phyloP scores from a whole-genome alignment of 1,140 invertebrate genomes.

The Archegozetes longisetosus region DNA sequence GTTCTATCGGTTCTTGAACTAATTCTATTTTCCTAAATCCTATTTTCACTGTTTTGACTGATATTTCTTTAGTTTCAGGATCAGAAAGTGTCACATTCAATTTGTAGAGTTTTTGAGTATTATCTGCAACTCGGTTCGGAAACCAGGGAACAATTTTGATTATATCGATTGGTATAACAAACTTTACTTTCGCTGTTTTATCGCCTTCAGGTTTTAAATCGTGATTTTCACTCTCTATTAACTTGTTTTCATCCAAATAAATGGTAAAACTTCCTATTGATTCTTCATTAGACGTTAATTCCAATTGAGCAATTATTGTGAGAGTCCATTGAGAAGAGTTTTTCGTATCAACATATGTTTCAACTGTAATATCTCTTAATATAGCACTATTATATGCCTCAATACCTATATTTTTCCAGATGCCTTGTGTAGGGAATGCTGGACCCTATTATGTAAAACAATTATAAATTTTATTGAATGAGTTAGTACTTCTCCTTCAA shows the following conservation, averaged over 20 bases:
- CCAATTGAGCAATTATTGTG: background rate
- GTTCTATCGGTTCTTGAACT: conserved; percentile 28
- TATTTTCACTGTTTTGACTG: conserved; percentile 36
- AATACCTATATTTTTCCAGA: conserved; percentile 50
- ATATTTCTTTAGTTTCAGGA: conserved; percentile 21
- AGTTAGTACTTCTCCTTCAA: too few relatives aligned
- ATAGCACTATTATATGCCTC: conserved; percentile 27
- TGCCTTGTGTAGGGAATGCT: conserved; percentile 79
- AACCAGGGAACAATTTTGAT: background rate
- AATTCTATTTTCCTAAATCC: conserved; percentile 72
- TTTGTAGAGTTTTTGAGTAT: conserved; percentile 10
- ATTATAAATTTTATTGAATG: too few relatives aligned
- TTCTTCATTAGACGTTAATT: background rate
- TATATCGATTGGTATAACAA: background rate
- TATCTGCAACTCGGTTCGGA: conserved; percentile 1
- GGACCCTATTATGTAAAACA: conserved; percentile 46
- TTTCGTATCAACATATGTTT: background rate
- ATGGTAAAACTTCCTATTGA: background rate
- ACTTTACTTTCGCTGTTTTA: background rate
- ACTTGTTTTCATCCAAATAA: background rate
- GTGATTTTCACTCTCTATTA: background rate
- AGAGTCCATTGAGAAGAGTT: background rate
- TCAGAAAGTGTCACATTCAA: conserved; percentile 14
- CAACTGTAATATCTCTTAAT: conserved; percentile 35
- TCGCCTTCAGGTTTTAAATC: background rate